Base-by-base conservation (phyloP, 2,113 vertebrate genomes). In the Hemibagrus wyckioides region DNA sequence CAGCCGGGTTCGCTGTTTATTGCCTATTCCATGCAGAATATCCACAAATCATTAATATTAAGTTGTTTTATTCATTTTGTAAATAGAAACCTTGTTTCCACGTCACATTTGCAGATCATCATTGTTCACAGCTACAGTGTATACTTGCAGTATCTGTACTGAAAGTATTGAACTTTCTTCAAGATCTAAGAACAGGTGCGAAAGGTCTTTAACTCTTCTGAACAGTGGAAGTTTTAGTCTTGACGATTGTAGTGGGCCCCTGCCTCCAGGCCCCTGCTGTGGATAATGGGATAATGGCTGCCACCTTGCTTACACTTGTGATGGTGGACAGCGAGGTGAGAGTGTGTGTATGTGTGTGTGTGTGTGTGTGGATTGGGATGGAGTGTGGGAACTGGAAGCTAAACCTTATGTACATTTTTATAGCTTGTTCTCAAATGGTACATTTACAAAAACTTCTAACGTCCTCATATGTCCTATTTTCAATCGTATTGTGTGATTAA, bases 281-380 rank as follows among this genome's bases (percentile, higher is more conserved):
- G 91, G 92, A 91, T 95, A 95, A 96, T 95, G 92, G 92, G 93
- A 94, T 95, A 95, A 95, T 95, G 92, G 93, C 88, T 94, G 92
- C 93, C 95, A 95, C 94, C 93, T 94, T 95, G 94, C 94, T 90
- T 91, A 93, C 92, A 93, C 92, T 93, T 90, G 90, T 91, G 91
- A 84, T 39, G 71, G 90, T 90, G 84, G 86, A 85, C 82, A 73
- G 85, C 87, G 87, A 86, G 6, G 50, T 87, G 80, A 19, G 79
- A 86, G 71, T 10, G 69, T 6, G 69, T 8, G 69, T 4, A 36
- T 23, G 39, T 23, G 71, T 13, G 71, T 71, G 63, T 57, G 41
- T 28, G 71, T 5, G 71, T 13, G 21, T 0, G 73, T 2, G 33
- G 10, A 44, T 1, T 3, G 11, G n/a, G 61, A 19, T 7, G 44